Evolutionary conservation across 2,888 invertebrate species (phyloP), one percentile per base, ranked within the genome.

Genomic region (Dinocampus coccinellae): DNA sequence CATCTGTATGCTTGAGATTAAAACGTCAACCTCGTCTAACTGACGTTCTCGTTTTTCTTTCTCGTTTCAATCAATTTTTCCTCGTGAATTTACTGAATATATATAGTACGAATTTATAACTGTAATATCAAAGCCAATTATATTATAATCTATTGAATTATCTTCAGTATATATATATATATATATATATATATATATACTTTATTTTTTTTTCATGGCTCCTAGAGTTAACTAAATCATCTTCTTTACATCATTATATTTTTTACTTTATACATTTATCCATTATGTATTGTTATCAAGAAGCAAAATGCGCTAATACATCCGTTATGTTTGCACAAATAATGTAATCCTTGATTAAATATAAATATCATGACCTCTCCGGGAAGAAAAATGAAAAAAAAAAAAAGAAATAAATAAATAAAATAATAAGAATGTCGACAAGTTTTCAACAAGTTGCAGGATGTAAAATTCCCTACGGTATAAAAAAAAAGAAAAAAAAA

Each of bases 1-100:
- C 84, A 86, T 85, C 84, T 84, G 83, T 83, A 84, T 84, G 81
- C 83, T 85, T 82, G 81, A 86, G 84, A 86, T 86, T 85, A 84
- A 86, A 85, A 85, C 79, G 85, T 86, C 85, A 85, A 82, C 82
- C 82, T 82, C 78, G 80, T 78, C 77, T 74, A 68, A 74, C 71
- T 55, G 70, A 70, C 64, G 72, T 64, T 69, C 62, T 62, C 33
- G 39, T 33, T 42, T 68, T 22, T 13, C 58, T 47, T 47, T 13
- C 57, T 57, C 64, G 39, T 39, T 53, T 72, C 60, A 33, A 63
- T 69, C 42, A 42, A 39, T n/a, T 63, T 29, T 47, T 63, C n/a
- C 42, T 47, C 29, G 22, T 26, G 47, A 47, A 39, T 39, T 61
- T 22, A 16, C 16, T 7, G 36, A 36, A 47, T 16, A 16, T n/a